A percentile compares a stretch with the other conserved stretches of the same genome.
phyloP scores from a whole-genome alignment of 2,888 invertebrate genomes.

The Agrypnus murinus region DNA sequence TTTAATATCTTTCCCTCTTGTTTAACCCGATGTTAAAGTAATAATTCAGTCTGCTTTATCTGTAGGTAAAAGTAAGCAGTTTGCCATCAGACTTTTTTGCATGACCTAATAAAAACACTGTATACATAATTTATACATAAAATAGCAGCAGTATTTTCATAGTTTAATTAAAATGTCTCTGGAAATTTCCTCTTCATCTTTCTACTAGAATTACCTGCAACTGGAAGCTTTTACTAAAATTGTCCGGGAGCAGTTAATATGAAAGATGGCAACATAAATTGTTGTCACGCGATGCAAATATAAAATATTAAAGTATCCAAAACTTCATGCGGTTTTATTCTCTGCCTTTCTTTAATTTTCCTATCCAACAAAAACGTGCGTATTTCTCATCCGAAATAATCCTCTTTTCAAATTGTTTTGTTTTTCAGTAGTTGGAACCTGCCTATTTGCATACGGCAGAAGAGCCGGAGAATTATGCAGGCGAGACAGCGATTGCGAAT shows the following conservation, averaged over 20 bases:
- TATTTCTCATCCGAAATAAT: too few species aligned
- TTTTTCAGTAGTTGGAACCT: constrained; percentile 81
- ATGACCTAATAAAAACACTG: too few species aligned
- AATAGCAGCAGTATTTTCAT: too few species aligned
- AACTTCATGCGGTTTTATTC: neutral
- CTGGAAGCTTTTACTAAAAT: constrained; percentile 1
- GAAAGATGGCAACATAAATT: neutral
- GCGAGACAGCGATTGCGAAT: constrained; percentile 88
- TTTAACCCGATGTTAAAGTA: too few species aligned
- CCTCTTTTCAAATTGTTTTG: neutral
- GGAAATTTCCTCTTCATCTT: neutral
- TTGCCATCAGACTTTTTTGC: too few species aligned
- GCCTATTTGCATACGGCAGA: constrained; percentile 81
- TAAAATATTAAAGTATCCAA: neutral
- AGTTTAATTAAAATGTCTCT: too few species aligned
- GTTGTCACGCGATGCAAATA: neutral
- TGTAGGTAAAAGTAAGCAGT: too few species aligned
- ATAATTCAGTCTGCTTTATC: too few species aligned
- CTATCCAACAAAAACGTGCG: neutral
- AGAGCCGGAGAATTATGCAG: constrained; percentile 89
- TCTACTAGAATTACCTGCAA: neutral
- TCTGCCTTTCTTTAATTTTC: neutral
- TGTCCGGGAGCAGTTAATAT: neutral
- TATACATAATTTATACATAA: too few species aligned
- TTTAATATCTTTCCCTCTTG: too few species aligned